A percentile compares a stretch with the other conserved stretches of the same genome.
These are phyloP conservation scores for rat (Rattus norvegicus) DNA, from an alignment of 2,113 vertebrate species.

Conservation along the genomic window DNA sequence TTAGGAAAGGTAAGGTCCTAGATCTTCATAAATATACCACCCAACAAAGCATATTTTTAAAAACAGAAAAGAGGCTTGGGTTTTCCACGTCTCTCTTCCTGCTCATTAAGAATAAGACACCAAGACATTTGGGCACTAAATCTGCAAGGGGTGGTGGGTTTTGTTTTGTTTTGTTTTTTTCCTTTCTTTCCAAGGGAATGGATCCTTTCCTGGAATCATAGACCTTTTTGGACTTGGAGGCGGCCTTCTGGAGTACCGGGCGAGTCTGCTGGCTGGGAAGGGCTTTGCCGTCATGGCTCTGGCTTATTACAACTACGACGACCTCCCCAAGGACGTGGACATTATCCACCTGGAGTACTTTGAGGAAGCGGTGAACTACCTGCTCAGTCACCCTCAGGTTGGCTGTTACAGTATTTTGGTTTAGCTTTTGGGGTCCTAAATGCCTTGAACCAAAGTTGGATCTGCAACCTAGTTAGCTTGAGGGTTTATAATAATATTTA, in stretches of 20 bases:
- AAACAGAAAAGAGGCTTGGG: background rate
- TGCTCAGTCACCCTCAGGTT: constrained; percentile 84
- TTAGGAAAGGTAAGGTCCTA: background rate
- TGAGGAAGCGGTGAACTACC: constrained; percentile 90
- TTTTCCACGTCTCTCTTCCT: background rate
- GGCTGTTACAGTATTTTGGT: background rate
- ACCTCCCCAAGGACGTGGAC: constrained; percentile 86
- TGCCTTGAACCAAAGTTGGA: background rate
- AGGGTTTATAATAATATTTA: background rate
- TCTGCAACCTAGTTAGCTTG: background rate
- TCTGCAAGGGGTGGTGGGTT: background rate
- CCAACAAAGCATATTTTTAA: background rate
- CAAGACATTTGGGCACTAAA: background rate
- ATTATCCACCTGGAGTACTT: constrained; percentile 91
- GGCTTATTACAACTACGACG: constrained; percentile 87
- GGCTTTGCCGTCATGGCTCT: constrained; percentile 91
- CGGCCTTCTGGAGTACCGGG: constrained; percentile 88
- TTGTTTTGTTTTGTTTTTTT: constrained; percentile 13
- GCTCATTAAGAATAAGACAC: background rate
- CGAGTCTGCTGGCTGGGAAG: constrained; percentile 89
- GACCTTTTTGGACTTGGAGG: constrained; percentile 80
- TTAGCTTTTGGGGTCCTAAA: background rate
- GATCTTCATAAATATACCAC: background rate
- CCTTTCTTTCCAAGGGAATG: constrained; percentile 80
- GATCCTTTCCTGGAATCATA: constrained; percentile 89